Evolutionary conservation across 2,888 invertebrate genomes (phyloP), one percentile per base, ranked within the genome.

Genomic region (Hirtodrosophila confusa): DNA sequence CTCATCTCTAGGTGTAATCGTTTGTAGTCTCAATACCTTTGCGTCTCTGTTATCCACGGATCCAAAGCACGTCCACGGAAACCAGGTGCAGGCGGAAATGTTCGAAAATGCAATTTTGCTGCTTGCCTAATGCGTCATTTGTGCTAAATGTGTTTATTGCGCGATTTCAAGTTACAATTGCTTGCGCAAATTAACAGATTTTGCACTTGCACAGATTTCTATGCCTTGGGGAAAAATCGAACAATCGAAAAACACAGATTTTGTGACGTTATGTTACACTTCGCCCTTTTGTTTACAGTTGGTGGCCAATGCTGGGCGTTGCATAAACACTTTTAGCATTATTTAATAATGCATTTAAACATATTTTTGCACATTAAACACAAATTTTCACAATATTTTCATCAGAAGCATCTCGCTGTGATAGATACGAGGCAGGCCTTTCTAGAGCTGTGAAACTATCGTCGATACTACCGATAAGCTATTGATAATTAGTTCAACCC

Each of bases 31-130:
- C 60, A 62, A 62, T 90, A 91, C 91, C 91, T 91, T 91, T 91
- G 90, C 91, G 89, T 89, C 90, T 90, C 90, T 90, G 89, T 90
- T 90, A 83, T 89, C 90, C 80, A 90, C 90, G 86, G 89, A 85
- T 88, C 90, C 90, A 89, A 91, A 91, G 90, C 91, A 91, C 88
- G 88, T 86, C 89, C 91, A 91, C 83, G 90, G 86, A 74, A 74
- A 74, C 89, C 90, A 90, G 82, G 89, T 89, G 88, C 90, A 90
- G 80, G 89, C 88, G 74, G 90, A 89, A 88, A 90, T 89, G 87
- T 90, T 90, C 86, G 90, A 90, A 89, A 90, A 90, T 89, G 90
- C 89, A 90, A 90, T 90, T 88, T 89, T 89, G 89, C 76, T 77
- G 84, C 76, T 88, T 79, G 75, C 75, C 82, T 74, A 78, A 51